A percentile compares a stretch with the other conserved stretches of the same genome.
phyloP scores from a whole-genome alignment of 2,888 invertebrate species.

The Hofmannophila pseudospretella region DNA sequence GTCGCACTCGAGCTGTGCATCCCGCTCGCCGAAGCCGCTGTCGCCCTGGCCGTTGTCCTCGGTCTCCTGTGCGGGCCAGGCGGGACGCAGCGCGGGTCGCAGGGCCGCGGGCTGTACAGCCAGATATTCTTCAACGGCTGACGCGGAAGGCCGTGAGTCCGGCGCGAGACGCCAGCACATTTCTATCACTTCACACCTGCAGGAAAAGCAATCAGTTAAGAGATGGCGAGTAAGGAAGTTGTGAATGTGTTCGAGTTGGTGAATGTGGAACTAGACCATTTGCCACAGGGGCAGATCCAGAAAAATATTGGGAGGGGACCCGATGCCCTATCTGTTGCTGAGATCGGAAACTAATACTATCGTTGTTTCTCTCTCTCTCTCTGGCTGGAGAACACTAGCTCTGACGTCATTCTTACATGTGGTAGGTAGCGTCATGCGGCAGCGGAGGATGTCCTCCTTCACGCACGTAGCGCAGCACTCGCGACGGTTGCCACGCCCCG shows the following conservation, averaged over 20 bases:
- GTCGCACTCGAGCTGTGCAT: constrained; percentile 17
- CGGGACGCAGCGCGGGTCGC: constrained; percentile 25
- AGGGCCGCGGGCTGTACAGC: constrained; percentile 80
- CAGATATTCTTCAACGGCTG: constrained; percentile 85
- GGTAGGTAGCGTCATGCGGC: constrained; percentile 72
- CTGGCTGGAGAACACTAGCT: too few relatives aligned
- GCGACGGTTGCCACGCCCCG: constrained; percentile 85
- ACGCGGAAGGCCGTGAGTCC: constrained; percentile 83
- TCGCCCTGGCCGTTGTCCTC: constrained; percentile 17
- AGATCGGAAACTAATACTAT: too few relatives aligned
- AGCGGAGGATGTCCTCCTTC: constrained; percentile 81
- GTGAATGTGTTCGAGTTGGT: too few relatives aligned
- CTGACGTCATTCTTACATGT: constrained; percentile 28
- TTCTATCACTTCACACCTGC: constrained; percentile 77
- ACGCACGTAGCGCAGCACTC: constrained; percentile 77
- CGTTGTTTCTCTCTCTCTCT: too few relatives aligned
- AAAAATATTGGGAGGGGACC: too few relatives aligned
- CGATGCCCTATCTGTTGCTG: too few relatives aligned
- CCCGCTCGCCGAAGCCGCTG: constrained; percentile 26
- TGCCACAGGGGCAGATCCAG: too few relatives aligned
- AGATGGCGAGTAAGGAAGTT: too few relatives aligned
- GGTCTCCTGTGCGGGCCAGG: constrained; percentile 14
- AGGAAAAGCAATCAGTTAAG: too few relatives aligned
- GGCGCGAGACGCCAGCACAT: constrained; percentile 87
- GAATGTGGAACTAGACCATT: too few relatives aligned